Percentiles rank a stretch among this genome's conserved stretches.
Conservation (phyloP, 1,140 invertebrate species). For the Geopemphigus sp. region DNA sequence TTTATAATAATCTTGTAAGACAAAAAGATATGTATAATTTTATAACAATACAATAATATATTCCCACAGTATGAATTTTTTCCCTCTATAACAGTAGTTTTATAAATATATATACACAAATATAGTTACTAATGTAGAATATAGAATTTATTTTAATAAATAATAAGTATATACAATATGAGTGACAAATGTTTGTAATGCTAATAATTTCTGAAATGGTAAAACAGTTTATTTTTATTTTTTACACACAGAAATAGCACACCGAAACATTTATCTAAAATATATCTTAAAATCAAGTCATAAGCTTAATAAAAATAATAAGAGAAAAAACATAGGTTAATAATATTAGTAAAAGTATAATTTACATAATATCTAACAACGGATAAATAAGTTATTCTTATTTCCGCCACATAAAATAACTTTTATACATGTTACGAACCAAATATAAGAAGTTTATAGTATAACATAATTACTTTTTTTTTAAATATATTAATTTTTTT, state of each 20-base stretch:
- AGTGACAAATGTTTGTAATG: slow-evolving; percentile 11
- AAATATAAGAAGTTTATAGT: slow-evolving; percentile 8
- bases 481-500: slow-evolving; percentile 11
- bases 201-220: slow-evolving; percentile 9
- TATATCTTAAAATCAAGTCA: slow-evolving; percentile 30
- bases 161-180: slow-evolving; percentile 20
- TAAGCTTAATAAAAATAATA: slow-evolving; percentile 35
- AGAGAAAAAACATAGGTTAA: slow-evolving; percentile 35
- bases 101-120: slow-evolving; percentile 17
- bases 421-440: not conserved
- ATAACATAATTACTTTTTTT: slow-evolving; percentile 7
- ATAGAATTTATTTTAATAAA: slow-evolving; percentile 30
- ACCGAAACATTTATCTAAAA: slow-evolving; percentile 16
- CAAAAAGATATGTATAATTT: not conserved
- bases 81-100: no score
- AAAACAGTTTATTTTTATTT: slow-evolving; percentile 26
- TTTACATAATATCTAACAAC: slow-evolving; percentile 27
- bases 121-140: slow-evolving; percentile 8
- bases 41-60: no score
- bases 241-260: slow-evolving; percentile 43
- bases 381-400: slow-evolving; percentile 12
- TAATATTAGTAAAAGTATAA: slow-evolving; percentile 17
- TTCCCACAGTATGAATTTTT: no score
- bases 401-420: not conserved
- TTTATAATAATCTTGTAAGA: not conserved